Percentiles rank a stretch among this genome's conserved stretches.
Evolutionary conservation across 1,140 invertebrate species (phyloP).

Genomic region (Druon quercuslanigerum): DNA sequence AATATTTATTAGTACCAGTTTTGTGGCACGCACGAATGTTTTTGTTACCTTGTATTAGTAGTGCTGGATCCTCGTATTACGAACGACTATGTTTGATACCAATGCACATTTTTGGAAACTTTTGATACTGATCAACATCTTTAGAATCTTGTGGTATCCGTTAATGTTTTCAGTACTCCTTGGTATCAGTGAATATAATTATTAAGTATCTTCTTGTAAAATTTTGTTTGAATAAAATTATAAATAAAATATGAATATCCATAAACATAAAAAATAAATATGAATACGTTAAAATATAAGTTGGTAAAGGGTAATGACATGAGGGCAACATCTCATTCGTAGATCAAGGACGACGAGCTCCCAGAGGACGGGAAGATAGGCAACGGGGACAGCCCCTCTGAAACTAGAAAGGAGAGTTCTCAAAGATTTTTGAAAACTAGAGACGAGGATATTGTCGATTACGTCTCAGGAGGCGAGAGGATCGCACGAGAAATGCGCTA

Average conservation of each 20-base stretch:
- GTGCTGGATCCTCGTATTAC: too few relatives aligned
- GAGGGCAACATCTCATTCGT: constrained; percentile 27
- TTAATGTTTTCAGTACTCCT: too few relatives aligned
- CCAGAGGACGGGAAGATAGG: constrained; percentile 78
- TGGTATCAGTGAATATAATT: too few relatives aligned
- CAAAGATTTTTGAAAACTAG: constrained; percentile 73
- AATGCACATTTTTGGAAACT: too few relatives aligned
- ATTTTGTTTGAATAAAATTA: too few relatives aligned
- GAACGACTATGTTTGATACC: too few relatives aligned
- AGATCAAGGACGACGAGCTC: constrained; percentile 85
- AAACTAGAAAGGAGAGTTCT: constrained; percentile 76
- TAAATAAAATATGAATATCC: neutral
- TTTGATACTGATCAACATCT: neutral
- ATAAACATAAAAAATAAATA: neutral
- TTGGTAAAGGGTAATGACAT: neutral
- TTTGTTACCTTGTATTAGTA: too few relatives aligned
- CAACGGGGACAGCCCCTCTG: constrained; percentile 70
- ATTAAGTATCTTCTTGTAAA: too few relatives aligned
- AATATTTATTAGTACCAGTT: too few relatives aligned
- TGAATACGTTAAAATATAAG: neutral
- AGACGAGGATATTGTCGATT: constrained; percentile 86
- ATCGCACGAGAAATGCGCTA: constrained; percentile 86
- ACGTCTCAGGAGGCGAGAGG: constrained; percentile 84
- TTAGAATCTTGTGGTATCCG: neutral
- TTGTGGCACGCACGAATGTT: too few relatives aligned